Base-by-base conservation (phyloP, 2,888 invertebrate species). In the Epinotia brunnichana region DNA sequence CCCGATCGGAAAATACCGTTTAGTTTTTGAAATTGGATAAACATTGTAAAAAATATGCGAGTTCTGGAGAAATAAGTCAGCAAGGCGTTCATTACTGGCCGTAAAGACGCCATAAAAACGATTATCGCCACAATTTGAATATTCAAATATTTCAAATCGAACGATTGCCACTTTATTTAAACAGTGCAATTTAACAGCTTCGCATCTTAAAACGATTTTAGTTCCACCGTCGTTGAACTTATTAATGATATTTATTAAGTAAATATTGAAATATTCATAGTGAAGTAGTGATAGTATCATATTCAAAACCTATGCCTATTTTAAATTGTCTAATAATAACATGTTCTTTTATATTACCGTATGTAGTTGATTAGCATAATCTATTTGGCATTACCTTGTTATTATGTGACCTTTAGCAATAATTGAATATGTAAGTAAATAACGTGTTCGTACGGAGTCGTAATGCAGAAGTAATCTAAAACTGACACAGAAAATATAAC, bases 21-120 rank as follows among this genome's bases (percentile, higher is more conserved):
- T 15, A 24, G 21, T 56, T 56, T 51, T 69, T 17, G 44, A 59
- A 62, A 57, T 41, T 53, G 51, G 59, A n/a, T n/a, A n/a, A 68
- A 72, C 56, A 10, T 54, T 44, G 17, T 39, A n/a, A 17, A 61
- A 35, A 66, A 61, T 13, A 39, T 61, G 44, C 60, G 51, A 24
- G 17, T 19, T 21, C 57, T 44, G 62, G 68, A 63, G 69, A 57
- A 75, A 77, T 77, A 78, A 76, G 71, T 78, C 76, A 74, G 75
- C 77, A 78, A 89, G 82, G 84, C 86, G 86, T 85, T 90, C 88
- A 91, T 91, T 90, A 90, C 83, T 85, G 89, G 87, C 87, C 85
- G 89, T 91, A 90, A 92, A 91, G 85, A 87, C 85, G 87, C 87
- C 89, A 89, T 91, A 91, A 91, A 91, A 90, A 83, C 89, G 89